Base-by-base conservation (phyloP, 2,113 vertebrate species). In the Dascyllus trimaculatus region DNA sequence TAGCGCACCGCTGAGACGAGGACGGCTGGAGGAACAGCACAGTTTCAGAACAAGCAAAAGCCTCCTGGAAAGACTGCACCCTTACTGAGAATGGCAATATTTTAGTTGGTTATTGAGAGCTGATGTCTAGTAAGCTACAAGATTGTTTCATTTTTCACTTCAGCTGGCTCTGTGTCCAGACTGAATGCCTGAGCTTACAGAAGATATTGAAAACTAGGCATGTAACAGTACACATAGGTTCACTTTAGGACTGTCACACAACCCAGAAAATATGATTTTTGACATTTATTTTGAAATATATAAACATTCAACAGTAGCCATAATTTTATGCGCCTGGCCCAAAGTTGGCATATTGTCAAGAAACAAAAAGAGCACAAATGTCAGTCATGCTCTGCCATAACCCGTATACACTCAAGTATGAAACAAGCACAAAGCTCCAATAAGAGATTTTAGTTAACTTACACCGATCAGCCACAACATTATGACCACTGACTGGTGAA, bases 1-100 rank as follows among this genome's bases (percentile, higher is more conserved):
- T 21, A 25, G 63, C 22, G 80, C 83, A 87, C 69, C 72, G 75
- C 68, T 81, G 67, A 85, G 81, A 89, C 88, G 84, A 71, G 75
- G 70, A 70, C 72, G 64, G 68, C 56, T 75, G 73, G 60, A 89
- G 81, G 71, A 87, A 73, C 25, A 73, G 82, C 68, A 48, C 13
- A 70, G 62, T 76, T 75, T 81, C 57, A 85, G 66, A 80, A 66
- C 70, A 80, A n/a, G 70, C 32, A 35, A 53, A 69, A 69, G 53
- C 29, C 48, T 58, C 59, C 22, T 18, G 19, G 40, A 79, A 60
- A 82, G 70, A 78, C 65, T 75, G 77, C 65, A 81, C 26, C 58
- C 54, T 76, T 80, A 29, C 69, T 29, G 21, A 73, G 62, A 85
- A 60, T 21, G 70, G 76, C 49, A 83, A 67, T 72, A 71, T 81